Evolutionary conservation across 2,888 invertebrate genomes (phyloP), one percentile per base, ranked within the genome.

Genomic region (Oscheius onirici): DNA sequence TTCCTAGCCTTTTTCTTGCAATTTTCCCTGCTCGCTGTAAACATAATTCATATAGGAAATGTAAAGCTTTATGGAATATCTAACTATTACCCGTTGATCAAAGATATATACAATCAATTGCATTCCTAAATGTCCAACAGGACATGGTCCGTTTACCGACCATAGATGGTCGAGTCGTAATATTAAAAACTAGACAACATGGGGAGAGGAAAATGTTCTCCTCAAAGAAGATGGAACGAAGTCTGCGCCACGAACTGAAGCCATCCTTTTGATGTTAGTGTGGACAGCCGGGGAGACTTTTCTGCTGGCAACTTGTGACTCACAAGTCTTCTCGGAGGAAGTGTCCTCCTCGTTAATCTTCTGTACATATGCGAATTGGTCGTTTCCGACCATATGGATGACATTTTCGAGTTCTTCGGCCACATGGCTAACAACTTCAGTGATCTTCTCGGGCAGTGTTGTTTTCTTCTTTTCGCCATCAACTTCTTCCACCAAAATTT

Each of bases 371-470:
- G 78, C 85, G 71, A 84, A 81, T 54, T 85, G 86, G 72, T 86
- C 85, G 55, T 80, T 79, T 15, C 75, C 71, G 60, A 82, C 84
- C 41, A 84, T 79, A 60, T 86, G 82, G 65, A 85, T 84, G 52
- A 84, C 85, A 72, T 83, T 83, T 55, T 86, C 86, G 46, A 86
- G 78, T 65, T 84, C 86, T 58, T 84, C 83, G 55, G 81, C 83
- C 17, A 85, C 79, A 17, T 78, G 82, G 20, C 81, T 81, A 40
- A 86, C 81, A 70, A 81, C 34, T 34, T 34, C 34, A 13, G 86
- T 84, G 84, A 86, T 84, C 57, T 84, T 81, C n/a, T 70, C 17
- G 1, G 54, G n/a, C 15, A 51, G 66, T 11, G 61, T 63, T 10
- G 24, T 11, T 51, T 77, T 77, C 73, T 76, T 77, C 72, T 75